Conservation (phyloP, 2,797 vertebrate genomes). For the Vipera latastei region DNA sequence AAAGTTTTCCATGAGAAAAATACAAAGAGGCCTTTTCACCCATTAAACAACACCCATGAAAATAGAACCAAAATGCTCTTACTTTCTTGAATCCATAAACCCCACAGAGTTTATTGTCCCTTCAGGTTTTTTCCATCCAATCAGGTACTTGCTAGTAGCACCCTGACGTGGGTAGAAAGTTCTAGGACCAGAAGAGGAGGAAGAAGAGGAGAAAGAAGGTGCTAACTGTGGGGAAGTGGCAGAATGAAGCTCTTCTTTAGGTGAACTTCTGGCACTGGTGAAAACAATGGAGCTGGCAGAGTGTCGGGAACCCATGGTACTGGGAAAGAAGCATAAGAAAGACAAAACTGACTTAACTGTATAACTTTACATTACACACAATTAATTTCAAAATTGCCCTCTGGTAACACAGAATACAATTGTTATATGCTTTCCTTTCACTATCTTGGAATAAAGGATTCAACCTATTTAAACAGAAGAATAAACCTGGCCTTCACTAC, state of each 20-base stretch:
- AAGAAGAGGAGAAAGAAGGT: conserved; percentile 81
- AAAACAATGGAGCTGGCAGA: conserved; percentile 85
- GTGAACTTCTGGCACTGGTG: conserved; percentile 85
- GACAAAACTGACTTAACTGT: conserved; percentile 41
- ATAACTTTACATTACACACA: not conserved
- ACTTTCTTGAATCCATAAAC: conserved; percentile 96
- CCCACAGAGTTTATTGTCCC: conserved; percentile 96
- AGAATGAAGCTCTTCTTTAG: conserved; percentile 82
- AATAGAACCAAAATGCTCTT: conserved; percentile 68
- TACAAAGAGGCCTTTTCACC: not conserved
- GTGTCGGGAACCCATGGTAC: conserved; percentile 86
- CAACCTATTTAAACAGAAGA: not conserved
- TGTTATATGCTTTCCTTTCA: not conserved
- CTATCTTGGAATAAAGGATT: not conserved
- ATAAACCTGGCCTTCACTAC: not conserved
- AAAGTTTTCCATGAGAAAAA: conserved; percentile 8
- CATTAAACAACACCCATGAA: conserved; percentile 36
- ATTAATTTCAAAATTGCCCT: conserved; percentile 32
- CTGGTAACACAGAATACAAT: not conserved
- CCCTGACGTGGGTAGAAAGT: conserved; percentile 97
- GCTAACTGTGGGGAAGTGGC: conserved; percentile 78
- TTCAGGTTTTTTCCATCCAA: conserved; percentile 97
- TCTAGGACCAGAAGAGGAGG: conserved; percentile 81
- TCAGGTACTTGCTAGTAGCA: conserved; percentile 96
- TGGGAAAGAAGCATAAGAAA: conserved; percentile 66